These are phyloP conservation scores for Drosophila ogumai DNA, from an alignment of 1,140 invertebrate species.

Conservation along the genomic window DNA sequence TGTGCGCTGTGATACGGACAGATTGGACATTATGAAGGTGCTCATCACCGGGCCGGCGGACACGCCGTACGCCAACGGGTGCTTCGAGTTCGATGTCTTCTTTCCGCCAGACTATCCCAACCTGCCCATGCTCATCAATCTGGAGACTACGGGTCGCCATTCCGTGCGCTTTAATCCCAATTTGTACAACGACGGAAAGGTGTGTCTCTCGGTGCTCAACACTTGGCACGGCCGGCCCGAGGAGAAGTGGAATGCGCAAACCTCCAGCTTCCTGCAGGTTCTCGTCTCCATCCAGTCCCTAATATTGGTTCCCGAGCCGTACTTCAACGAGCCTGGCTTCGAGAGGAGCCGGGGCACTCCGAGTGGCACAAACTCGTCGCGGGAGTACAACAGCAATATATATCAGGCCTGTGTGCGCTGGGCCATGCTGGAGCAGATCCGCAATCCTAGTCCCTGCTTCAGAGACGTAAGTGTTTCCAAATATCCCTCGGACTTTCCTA, in stretches of 20 bases:
- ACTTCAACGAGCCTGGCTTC: constrained; percentile 99
- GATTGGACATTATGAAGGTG: constrained; percentile 98
- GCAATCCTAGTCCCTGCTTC: constrained; percentile 96
- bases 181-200: constrained; percentile 98
- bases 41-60: constrained; percentile 96
- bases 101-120: constrained; percentile 95
- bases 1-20: constrained; percentile 96
- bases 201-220: constrained; percentile 97
- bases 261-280: constrained; percentile 98
- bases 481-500: background rate
- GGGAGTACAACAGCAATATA: constrained; percentile 98
- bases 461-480: constrained; percentile 89
- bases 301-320: constrained; percentile 97
- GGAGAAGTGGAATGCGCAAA: constrained; percentile 99
- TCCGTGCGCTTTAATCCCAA: constrained; percentile 98
- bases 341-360: constrained; percentile 96
- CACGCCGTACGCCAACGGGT: constrained; percentile 95
- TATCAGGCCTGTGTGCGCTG: constrained; percentile 97
- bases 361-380: constrained; percentile 93
- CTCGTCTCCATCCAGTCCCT: constrained; percentile 98
- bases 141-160: constrained; percentile 97
- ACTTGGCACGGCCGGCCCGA: constrained; percentile 99
- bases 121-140: constrained; percentile 93
- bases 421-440: constrained; percentile 97
- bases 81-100: constrained; percentile 96